Evolutionary conservation across 2,113 vertebrate species (phyloP).

Genomic region (Cephalopterus ornatus): DNA sequence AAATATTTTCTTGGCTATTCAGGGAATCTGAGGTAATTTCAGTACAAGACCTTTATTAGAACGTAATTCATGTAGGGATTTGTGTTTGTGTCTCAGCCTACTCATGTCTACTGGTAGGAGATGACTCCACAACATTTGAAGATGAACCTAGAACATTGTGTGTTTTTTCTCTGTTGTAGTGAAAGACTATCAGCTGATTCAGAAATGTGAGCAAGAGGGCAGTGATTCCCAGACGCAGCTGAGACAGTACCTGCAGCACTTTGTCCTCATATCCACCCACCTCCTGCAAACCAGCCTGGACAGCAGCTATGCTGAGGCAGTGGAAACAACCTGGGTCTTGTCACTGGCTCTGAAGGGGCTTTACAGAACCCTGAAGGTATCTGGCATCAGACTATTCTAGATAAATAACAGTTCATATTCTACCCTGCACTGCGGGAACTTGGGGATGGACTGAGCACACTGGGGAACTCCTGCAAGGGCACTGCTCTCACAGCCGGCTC

Average conservation of each 20-base stretch:
- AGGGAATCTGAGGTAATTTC: background rate
- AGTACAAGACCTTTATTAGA: background rate
- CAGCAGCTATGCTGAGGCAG: constrained; percentile 82
- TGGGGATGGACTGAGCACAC: background rate
- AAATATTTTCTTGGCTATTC: background rate
- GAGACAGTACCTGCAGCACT: constrained; percentile 86
- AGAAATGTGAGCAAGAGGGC: constrained; percentile 76
- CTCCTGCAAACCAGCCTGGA: constrained; percentile 86
- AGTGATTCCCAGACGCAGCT: constrained; percentile 71
- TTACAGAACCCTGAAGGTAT: constrained; percentile 91
- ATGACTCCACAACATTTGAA: background rate
- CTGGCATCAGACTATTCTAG: background rate
- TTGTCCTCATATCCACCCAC: constrained; percentile 87
- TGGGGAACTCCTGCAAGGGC: background rate
- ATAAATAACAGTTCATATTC: background rate
- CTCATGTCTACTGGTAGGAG: background rate
- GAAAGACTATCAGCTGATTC: constrained; percentile 93
- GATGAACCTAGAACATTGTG: background rate
- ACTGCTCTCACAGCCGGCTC: background rate
- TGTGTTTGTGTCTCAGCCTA: background rate
- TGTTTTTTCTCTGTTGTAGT: constrained; percentile 68
- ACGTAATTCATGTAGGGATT: background rate
- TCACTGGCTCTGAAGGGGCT: constrained; percentile 93
- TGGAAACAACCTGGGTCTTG: constrained; percentile 95
- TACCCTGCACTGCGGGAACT: fast-evolving